Conservation (phyloP, 2,888 invertebrate species). For the Rhagium mordax region DNA sequence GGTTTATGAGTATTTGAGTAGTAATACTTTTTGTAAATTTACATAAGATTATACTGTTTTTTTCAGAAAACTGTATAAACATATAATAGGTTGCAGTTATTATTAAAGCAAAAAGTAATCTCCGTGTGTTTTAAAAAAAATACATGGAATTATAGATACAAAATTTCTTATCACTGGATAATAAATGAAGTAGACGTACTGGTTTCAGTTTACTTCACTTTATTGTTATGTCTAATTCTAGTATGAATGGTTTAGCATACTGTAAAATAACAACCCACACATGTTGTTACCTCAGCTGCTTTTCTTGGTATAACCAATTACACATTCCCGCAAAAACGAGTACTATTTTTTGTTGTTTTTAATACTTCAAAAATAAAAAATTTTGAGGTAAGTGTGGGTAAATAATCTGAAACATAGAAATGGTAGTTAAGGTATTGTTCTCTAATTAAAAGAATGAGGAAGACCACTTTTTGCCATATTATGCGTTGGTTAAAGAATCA, state of each 20-base stretch:
- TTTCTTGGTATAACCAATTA: constrained; percentile 7
- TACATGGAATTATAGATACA: too few species aligned
- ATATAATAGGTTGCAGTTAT: too few species aligned
- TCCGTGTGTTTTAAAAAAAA: too few species aligned
- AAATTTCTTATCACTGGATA: too few species aligned
- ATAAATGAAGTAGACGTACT: neutral
- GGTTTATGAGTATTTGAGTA: too few species aligned
- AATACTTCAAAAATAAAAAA: neutral
- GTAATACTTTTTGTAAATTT: too few species aligned
- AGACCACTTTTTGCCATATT: constrained; percentile 34
- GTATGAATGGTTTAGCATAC: constrained; percentile 22
- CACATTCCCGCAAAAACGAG: constrained; percentile 23
- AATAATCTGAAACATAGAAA: neutral
- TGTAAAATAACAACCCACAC: constrained; percentile 3
- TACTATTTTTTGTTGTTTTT: neutral
- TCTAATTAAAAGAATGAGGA: neutral
- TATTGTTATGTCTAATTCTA: neutral
- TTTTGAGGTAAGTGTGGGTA: constrained; percentile 5
- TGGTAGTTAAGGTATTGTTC: constrained; percentile 11
- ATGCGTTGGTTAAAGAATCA: constrained; percentile 32
- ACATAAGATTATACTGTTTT: too few species aligned
- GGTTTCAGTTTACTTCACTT: constrained; percentile 34
- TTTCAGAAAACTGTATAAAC: too few species aligned
- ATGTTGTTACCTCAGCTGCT: neutral
- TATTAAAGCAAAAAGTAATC: too few species aligned